Conservation (phyloP, 1,140 invertebrate genomes). For the Orius insidiosus region DNA sequence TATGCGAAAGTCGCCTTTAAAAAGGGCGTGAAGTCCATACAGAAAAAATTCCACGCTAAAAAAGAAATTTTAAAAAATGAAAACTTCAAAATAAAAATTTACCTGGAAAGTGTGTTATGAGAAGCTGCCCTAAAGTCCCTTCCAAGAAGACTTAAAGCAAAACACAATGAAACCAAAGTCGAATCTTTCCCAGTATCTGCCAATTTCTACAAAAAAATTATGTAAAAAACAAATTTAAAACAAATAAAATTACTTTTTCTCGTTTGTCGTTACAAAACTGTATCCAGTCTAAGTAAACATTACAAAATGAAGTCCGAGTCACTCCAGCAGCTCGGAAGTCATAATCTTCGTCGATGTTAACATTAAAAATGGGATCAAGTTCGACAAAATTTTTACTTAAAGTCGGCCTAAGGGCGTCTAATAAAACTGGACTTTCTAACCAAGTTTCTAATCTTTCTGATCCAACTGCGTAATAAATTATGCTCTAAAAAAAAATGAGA, state of each 20-base stretch:
- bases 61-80: slow-evolving; percentile 21
- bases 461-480: slow-evolving; percentile 88
- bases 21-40: slow-evolving; percentile 90
- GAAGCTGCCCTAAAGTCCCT: slow-evolving; percentile 87
- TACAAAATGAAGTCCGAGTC: slow-evolving; percentile 76
- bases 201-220: slow-evolving; percentile 10
- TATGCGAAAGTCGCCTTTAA: slow-evolving; percentile 96
- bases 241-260: slow-evolving; percentile 31
- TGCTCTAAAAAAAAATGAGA: slow-evolving; percentile 48
- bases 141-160: slow-evolving; percentile 79
- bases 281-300: slow-evolving; percentile 85
- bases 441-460: slow-evolving; percentile 80
- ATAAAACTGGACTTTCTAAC: slow-evolving; percentile 60
- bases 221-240: slow-evolving; percentile 3
- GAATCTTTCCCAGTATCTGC: slow-evolving; percentile 40
- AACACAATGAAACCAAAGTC: slow-evolving; percentile 72
- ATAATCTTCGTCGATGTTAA: slow-evolving; percentile 88
- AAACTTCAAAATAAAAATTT: background rate
- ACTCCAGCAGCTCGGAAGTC: slow-evolving; percentile 79
- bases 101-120: slow-evolving; percentile 64
- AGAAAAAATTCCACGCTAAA: slow-evolving; percentile 90
- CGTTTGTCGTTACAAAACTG: slow-evolving; percentile 64
- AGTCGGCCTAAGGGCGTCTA: slow-evolving; percentile 61
- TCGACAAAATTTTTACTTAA: slow-evolving; percentile 78
- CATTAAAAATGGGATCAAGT: slow-evolving; percentile 90